Conservation (phyloP, 1,140 invertebrate genomes). For the Drosophila dunni region DNA sequence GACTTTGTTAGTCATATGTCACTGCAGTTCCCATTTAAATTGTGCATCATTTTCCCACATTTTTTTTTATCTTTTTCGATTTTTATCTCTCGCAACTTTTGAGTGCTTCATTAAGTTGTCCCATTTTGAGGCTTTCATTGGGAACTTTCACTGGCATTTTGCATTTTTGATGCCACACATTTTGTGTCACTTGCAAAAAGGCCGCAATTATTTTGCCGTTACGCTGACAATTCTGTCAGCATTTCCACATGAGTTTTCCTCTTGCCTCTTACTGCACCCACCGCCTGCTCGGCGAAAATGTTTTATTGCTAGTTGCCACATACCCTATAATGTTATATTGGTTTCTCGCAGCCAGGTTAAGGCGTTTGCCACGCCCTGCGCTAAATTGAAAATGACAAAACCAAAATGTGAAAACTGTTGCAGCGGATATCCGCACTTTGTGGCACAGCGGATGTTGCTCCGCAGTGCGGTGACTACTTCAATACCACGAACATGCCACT, state of each 20-base stretch:
- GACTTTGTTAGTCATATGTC: slow-evolving; percentile 30
- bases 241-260: not conserved
- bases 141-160: slow-evolving; percentile 63
- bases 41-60: slow-evolving; percentile 6
- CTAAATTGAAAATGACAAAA: slow-evolving; percentile 77
- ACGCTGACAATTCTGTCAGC: slow-evolving; percentile 37
- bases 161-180: slow-evolving; percentile 73
- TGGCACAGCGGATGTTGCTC: slow-evolving; percentile 56
- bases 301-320: slow-evolving; percentile 69
- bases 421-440: slow-evolving; percentile 71
- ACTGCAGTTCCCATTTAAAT: slow-evolving; percentile 26
- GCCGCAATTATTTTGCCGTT: slow-evolving; percentile 75
- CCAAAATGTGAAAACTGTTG: slow-evolving; percentile 63
- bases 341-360: slow-evolving; percentile 22
- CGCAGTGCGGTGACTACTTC: slow-evolving; percentile 12
- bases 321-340: slow-evolving; percentile 30
- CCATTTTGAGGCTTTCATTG: slow-evolving; percentile 38
- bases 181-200: slow-evolving; percentile 61
- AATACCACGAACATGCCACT: slow-evolving; percentile 14
- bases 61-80: slow-evolving; percentile 25
- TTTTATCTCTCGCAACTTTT: slow-evolving; percentile 19
- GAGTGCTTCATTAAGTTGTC: slow-evolving; percentile 43
- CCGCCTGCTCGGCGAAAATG: slow-evolving; percentile 22
- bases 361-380: slow-evolving; percentile 15
- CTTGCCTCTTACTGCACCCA: not conserved